Base-by-base conservation (phyloP, 2,113 vertebrate species). In the Dromiciops gliroides region DNA sequence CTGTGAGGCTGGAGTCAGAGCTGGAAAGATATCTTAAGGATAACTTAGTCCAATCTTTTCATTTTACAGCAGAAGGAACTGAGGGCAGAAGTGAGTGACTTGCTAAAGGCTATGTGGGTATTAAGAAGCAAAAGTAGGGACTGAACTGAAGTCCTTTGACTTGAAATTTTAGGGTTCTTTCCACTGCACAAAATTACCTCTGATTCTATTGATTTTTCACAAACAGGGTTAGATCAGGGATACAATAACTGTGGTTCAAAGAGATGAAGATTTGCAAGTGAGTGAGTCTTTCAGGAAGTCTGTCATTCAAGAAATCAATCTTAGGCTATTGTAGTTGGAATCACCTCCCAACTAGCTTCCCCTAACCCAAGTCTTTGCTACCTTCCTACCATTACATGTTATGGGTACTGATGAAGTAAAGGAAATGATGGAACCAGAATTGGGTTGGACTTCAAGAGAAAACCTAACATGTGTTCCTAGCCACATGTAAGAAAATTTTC, bases 241-340 rank as follows among this genome's bases (percentile, higher is more conserved):
- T n/a, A n/a, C 31, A 53, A 93, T 83, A 95, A 88, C 96, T 96
- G 89, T 51, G 83, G 93, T 93, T 90, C 95, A 97, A 97, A 97
- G 88, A 50, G 96, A 95, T 95, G 96, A 95, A 96, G 94, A 96
- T 95, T 96, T 97, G 95, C 90, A 94, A 95, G 96, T 97, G 93
- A 97, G 91, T 95, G 96, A 60, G 93, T 96, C 95, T 97, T 98
- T 93, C 56, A 67, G 37, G 37, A 83, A 83, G 19, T 95, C 83
- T 95, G 89, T 92, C 88, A 95, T 89, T 94, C 93, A 48, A 60
- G 51, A 47, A 94, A 90, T n/a, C 96, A 50, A 91, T 96, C 91
- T 95, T 75, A 93, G 49, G 89, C 89, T 89, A 60, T 90, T 92
- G 16, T 8, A 44, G 6, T 44, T 83, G 67, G 37, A 19, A 83